phyloP scores from a whole-genome alignment of 2,888 invertebrate species.

The Euspilapteryx auroguttella region DNA sequence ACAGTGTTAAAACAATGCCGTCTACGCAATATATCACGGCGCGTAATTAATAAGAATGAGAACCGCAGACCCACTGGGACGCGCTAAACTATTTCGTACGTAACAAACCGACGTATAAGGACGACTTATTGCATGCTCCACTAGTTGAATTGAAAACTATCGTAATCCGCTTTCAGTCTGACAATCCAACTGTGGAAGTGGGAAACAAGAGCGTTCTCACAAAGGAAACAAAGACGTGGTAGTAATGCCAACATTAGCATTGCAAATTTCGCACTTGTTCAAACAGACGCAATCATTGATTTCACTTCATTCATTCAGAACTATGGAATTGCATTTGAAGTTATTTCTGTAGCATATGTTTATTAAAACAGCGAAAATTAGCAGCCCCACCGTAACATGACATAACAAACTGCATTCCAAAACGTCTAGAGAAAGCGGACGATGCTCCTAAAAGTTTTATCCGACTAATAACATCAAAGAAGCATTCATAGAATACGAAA shows the following conservation, averaged over 20 bases:
- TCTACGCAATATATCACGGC: slow-evolving; percentile 24
- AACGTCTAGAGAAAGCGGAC: slow-evolving; percentile 34
- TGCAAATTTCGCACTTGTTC: slow-evolving; percentile 16
- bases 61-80: slow-evolving; percentile 8
- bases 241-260: no score
- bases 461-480: not conserved
- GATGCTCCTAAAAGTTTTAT: slow-evolving; percentile 23
- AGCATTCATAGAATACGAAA: not conserved
- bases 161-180: no score
- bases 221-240: no score
- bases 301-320: no score
- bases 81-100: slow-evolving; percentile 17
- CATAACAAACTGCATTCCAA: slow-evolving; percentile 21
- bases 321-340: not conserved
- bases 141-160: no score
- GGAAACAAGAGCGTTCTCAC: no score
- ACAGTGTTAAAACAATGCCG: slow-evolving; percentile 28
- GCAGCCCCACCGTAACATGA: not conserved
- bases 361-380: no score
- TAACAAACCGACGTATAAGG: no score
- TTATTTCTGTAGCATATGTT: not conserved
- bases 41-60: slow-evolving; percentile 17
- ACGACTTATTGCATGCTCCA: no score
- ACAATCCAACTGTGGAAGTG: no score
- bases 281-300: slow-evolving; percentile 21